Evolutionary conservation across 2,888 invertebrate species (phyloP).

Genomic region (Argyresthia goedartella): DNA sequence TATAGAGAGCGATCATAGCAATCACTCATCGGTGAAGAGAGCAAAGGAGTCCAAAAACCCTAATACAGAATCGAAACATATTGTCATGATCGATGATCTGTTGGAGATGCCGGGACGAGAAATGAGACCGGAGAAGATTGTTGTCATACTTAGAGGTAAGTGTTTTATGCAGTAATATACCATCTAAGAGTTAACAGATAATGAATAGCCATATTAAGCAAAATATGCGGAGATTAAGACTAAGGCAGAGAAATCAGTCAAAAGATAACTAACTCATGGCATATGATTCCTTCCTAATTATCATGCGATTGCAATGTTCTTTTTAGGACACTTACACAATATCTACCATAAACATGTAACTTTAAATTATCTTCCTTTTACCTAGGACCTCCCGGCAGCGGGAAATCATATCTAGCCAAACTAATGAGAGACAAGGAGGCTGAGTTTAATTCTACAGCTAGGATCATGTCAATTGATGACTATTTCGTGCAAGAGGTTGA

Average conservation of each 20-base stretch:
- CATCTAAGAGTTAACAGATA: no score
- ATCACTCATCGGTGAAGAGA: not conserved
- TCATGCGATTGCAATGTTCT: no score
- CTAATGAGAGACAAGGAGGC: conserved; percentile 86
- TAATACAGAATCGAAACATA: conserved; percentile 9
- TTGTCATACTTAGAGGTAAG: conserved; percentile 85
- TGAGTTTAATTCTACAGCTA: conserved; percentile 88
- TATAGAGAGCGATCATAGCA: conserved; percentile 29
- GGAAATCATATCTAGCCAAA: conserved; percentile 92
- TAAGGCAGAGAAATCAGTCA: no score
- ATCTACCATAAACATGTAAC: no score
- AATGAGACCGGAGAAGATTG: conserved; percentile 84
- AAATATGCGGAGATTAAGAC: no score
- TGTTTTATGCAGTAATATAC: no score
- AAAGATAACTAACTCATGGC: no score
- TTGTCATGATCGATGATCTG: conserved; percentile 85
- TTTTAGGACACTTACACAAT: no score
- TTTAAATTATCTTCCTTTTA: conserved; percentile 2
- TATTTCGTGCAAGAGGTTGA: conserved; percentile 94
- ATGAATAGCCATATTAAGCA: no score
- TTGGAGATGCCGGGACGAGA: conserved; percentile 83
- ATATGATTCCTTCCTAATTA: no score
- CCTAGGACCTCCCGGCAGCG: conserved; percentile 89
- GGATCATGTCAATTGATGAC: conserved; percentile 94
- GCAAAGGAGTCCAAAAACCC: not conserved